Evolutionary conservation across 2,888 invertebrate species (phyloP), one percentile per base, ranked within the genome.

Genomic region (Pyrrhosoma nymphula): DNA sequence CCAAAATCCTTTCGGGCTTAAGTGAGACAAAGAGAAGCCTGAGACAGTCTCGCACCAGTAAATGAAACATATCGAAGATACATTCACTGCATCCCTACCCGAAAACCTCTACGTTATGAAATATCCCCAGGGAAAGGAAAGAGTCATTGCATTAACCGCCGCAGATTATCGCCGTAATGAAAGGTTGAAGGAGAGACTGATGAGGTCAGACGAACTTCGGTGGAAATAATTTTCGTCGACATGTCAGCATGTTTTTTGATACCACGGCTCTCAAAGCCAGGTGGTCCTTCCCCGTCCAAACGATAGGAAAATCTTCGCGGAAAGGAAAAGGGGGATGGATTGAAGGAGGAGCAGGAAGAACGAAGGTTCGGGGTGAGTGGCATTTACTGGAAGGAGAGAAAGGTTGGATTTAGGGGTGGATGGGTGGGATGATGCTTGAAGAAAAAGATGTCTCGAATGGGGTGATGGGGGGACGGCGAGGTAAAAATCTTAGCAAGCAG

Each of bases 241-340:
- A 82, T 35, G 82, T 82, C 82, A 82, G 82, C 82, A 82, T 82
- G 35, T 82, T 82, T 47, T 82, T 35, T 82, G 82, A 30, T 30
- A 35, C 82, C 30, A 35, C n/a, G 35, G 82, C 82, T 16, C 82
- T 82, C 35, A 35, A 47, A 82, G 82, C 14, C 82, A 82, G 35
- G 12, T 35, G 82, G 82, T 20, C 60, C 2, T 26, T 69, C 69
- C 69, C 69, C 12, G 16, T 82, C 82, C 30, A 35, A 35, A 82
- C n/a, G n/a, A n/a, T 0, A 14, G 30, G 82, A 35, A 82, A 35
- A 82, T 69, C 69, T 82, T 26, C 30, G 47, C 47, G 47, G 2
- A 47, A 18, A 35, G 18, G 82, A 16, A 26, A n/a, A 35, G 14
- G 35, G 35, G 82, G 82, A 82, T 8, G 69, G 12, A n/a, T 26